A percentile compares a stretch with the other conserved stretches of the same genome.
Evolutionary conservation across 2,888 invertebrate genomes (phyloP).

Genomic region (Cactoblastis cactorum): DNA sequence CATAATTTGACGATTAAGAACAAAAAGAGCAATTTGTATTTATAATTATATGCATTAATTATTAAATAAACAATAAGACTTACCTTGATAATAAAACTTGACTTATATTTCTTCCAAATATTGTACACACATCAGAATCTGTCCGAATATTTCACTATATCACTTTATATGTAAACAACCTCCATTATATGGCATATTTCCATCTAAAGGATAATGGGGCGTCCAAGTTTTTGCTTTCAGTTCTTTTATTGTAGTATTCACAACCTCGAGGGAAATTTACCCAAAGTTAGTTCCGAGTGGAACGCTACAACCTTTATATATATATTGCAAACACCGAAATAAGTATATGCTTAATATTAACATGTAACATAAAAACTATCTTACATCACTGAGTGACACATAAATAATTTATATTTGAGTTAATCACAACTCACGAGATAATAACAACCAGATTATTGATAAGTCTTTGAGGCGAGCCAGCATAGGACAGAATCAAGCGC

Average conservation of each 20-base stretch:
- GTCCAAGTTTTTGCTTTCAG: slow-evolving; percentile 52
- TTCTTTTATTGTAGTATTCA: slow-evolving; percentile 64
- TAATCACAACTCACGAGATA: slow-evolving; percentile 68
- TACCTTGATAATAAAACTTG: slow-evolving; percentile 5
- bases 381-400: slow-evolving; percentile 41
- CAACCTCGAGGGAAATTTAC: slow-evolving; percentile 68
- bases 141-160: slow-evolving; percentile 47
- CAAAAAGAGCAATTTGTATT: slow-evolving; percentile 7
- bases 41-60: slow-evolving; percentile 5
- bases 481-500: slow-evolving; percentile 39
- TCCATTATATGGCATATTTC: slow-evolving; percentile 37
- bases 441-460: slow-evolving; percentile 62
- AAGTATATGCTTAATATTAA: slow-evolving; percentile 37
- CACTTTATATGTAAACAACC: slow-evolving; percentile 37
- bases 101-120: slow-evolving; percentile 5
- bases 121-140: slow-evolving; percentile 33
- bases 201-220: slow-evolving; percentile 50
- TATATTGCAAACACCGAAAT: slow-evolving; percentile 45
- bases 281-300: slow-evolving; percentile 42
- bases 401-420: slow-evolving; percentile 54
- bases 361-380: slow-evolving; percentile 42
- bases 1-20: not conserved
- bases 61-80: not conserved
- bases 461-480: slow-evolving; percentile 41
- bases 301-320: slow-evolving; percentile 47